These are phyloP conservation scores for Sarcophaga caerulescens DNA, from an alignment of 2,888 invertebrate genomes.

Conservation along the genomic window DNA sequence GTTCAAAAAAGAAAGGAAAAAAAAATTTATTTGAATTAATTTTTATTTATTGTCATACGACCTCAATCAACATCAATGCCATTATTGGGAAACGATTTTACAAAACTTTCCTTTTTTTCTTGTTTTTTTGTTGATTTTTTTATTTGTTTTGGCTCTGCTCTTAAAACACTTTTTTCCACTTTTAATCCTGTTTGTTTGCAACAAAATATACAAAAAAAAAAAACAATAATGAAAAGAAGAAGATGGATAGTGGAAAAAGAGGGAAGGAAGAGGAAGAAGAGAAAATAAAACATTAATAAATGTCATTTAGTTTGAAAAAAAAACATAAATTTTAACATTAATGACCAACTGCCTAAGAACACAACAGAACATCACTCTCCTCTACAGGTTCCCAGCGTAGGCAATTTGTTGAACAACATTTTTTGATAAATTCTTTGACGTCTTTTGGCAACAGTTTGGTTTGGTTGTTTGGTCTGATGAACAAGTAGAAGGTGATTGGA, in stretches of 20 bases:
- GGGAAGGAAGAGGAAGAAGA: not conserved
- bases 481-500: too few relatives aligned
- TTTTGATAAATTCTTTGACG: too few relatives aligned
- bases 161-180: too few relatives aligned
- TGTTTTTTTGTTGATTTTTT: not conserved
- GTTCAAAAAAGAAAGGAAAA: not conserved
- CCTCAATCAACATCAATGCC: constrained; percentile 31
- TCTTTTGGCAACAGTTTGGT: too few relatives aligned
- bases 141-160: not conserved
- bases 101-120: constrained; percentile 9
- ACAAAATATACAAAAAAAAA: too few relatives aligned
- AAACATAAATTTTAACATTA: constrained; percentile 59
- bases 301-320: constrained; percentile 43
- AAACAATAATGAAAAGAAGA: too few relatives aligned
- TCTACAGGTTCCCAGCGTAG: not conserved
- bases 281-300: constrained; percentile 47
- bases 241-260: too few relatives aligned
- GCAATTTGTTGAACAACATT: constrained; percentile 44
- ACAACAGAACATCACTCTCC: not conserved
- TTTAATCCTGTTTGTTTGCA: too few relatives aligned
- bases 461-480: too few relatives aligned
- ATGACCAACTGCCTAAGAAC: constrained; percentile 35
- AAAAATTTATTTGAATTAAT: constrained; percentile 3
- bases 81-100: constrained; percentile 21
- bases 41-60: constrained; percentile 22